Evolutionary conservation across 1,140 invertebrate genomes (phyloP).

Genomic region (Halesus radiatus): DNA sequence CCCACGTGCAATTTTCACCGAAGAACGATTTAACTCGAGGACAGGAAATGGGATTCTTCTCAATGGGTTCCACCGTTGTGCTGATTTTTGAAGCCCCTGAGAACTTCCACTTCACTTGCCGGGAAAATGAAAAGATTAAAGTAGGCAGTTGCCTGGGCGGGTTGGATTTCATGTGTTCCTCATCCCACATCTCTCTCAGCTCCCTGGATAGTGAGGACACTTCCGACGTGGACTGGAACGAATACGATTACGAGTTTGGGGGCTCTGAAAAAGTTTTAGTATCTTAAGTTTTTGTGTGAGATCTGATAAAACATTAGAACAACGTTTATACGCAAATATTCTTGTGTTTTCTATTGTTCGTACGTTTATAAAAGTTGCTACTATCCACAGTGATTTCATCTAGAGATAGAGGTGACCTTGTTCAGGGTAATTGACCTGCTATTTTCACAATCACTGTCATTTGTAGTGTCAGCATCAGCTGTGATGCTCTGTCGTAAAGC

Average conservation of each 20-base stretch:
- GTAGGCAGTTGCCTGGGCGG: slow-evolving; percentile 59
- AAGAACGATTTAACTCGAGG: slow-evolving; percentile 77
- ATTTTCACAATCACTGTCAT: slow-evolving; percentile 1
- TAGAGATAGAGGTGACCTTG: neutral
- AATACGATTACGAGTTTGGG: slow-evolving; percentile 39
- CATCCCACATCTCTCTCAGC: slow-evolving; percentile 3
- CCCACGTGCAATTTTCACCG: slow-evolving; percentile 62
- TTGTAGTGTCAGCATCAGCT: neutral
- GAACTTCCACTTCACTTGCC: slow-evolving; percentile 75
- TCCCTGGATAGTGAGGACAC: slow-evolving; percentile 17
- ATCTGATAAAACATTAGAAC: slow-evolving; percentile 18
- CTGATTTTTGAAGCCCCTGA: slow-evolving; percentile 96
- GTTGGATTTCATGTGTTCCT: slow-evolving; percentile 27
- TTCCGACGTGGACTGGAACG: slow-evolving; percentile 34
- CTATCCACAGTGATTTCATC: slow-evolving; percentile 7
- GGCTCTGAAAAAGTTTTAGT: slow-evolving; percentile 46
- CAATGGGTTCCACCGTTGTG: slow-evolving; percentile 97
- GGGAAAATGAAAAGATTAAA: slow-evolving; percentile 62
- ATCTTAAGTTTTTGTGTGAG: slow-evolving; percentile 17
- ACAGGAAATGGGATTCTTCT: slow-evolving; percentile 95
- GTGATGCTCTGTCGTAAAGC: neutral
- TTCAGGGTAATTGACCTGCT: neutral
- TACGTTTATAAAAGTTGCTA: no score
- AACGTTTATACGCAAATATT: neutral
- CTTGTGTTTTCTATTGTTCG: neutral